Evolutionary conservation across 2,888 invertebrate genomes (phyloP), one percentile per base, ranked within the genome.

Genomic region (Nezara viridula): DNA sequence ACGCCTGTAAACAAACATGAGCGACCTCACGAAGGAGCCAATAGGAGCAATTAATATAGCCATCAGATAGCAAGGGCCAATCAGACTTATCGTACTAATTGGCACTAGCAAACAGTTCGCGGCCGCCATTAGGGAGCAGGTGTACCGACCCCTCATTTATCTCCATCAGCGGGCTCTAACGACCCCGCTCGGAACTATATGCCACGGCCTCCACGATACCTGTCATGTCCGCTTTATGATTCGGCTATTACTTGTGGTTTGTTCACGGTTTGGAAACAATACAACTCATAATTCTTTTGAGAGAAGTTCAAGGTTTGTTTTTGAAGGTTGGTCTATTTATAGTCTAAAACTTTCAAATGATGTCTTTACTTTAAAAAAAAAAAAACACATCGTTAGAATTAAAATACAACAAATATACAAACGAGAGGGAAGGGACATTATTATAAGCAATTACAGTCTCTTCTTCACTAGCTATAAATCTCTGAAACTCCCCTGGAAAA

Each of bases 121-220:
- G 66, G 37, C 44, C 24, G 81, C 81, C 81, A 44, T 81, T 81
- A 81, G 12, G 7, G 37, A 44, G 81, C 81, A 81, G 81, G 81
- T 81, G 81, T 81, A 81, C n/a, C 81, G 44, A 81, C 81, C 81
- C 24, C 14, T 73, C 81, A 44, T 81, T 81, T 47, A 81, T 81
- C 81, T 81, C 81, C 44, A 81, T 40, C 44, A 81, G 81, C 81
- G 44, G 6, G 24, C 1, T n/a, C 81, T 81, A 47, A 47, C 44
- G 81, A 44, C 81, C 44, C 44, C 44, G 12, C 24, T 7, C 44
- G 44, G 40, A 81, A 81, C 81, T 81, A 81, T 81, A 81, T 81
- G 81, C 44, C 81, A 81, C 44, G 81, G 81, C 81, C 81, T 44
- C 40, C 81, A 4, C 44, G 81, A 81, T 81, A 81, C n/a, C 66